Conservation (phyloP, 2,888 invertebrate species). For the Latrodectus hesperus region DNA sequence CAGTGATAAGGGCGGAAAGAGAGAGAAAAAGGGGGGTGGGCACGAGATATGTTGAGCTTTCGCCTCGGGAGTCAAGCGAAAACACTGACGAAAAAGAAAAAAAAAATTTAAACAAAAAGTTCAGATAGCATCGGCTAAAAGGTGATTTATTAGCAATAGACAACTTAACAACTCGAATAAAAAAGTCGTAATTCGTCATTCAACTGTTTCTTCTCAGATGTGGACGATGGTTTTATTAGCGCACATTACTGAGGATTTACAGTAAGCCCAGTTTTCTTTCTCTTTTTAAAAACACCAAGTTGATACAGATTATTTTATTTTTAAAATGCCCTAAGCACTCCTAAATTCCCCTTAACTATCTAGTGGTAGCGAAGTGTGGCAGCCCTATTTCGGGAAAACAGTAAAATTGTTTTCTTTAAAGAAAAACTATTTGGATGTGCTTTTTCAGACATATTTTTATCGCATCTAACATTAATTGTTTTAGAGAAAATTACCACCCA, state of each 20-base stretch:
- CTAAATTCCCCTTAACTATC: no score
- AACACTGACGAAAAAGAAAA: background rate
- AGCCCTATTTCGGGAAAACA: no score
- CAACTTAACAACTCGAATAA: slow-evolving; percentile 60
- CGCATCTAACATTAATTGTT: no score
- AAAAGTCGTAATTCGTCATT: slow-evolving; percentile 54
- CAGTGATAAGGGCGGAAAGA: background rate
- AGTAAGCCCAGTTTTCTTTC: no score
- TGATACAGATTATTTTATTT: no score
- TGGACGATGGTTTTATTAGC: slow-evolving; percentile 24
- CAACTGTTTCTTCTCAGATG: background rate
- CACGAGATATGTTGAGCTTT: background rate
- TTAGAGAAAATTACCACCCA: no score
- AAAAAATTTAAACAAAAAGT: slow-evolving; percentile 8
- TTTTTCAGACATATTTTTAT: no score
- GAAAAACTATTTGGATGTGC: no score
- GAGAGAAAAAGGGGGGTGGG: background rate
- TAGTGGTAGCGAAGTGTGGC: no score
- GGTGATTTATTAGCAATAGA: slow-evolving; percentile 66
- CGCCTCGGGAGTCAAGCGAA: slow-evolving; percentile 6
- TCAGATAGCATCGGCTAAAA: slow-evolving; percentile 45
- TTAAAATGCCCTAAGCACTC: no score
- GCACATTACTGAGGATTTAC: background rate
- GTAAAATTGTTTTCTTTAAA: no score
- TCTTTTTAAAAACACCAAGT: no score